A percentile compares a stretch with the other conserved stretches of the same genome.
These are phyloP conservation scores for Agonopterix heracliana DNA, from an alignment of 2,888 invertebrate species.

Conservation along the genomic window DNA sequence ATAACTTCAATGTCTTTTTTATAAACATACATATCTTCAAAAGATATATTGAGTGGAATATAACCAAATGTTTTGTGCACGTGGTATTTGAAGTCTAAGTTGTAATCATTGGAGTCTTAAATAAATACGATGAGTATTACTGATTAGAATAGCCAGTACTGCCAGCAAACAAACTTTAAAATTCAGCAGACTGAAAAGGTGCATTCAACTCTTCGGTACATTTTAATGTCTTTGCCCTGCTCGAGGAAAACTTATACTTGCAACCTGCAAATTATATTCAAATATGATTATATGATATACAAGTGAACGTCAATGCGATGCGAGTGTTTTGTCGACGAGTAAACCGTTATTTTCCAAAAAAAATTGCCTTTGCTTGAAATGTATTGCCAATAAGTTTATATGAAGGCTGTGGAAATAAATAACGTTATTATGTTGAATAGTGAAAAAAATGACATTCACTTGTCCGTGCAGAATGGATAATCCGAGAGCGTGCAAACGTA, in stretches of 20 bases:
- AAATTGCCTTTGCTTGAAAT: no score
- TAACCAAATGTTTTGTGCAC: not conserved
- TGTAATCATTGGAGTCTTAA: no score
- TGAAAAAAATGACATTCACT: slow-evolving; percentile 26
- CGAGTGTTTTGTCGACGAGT: no score
- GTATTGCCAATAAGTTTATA: no score
- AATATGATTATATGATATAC: no score
- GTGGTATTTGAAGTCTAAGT: not conserved
- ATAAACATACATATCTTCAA: slow-evolving; percentile 1
- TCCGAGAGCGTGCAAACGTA: slow-evolving; percentile 38
- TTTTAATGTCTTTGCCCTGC: slow-evolving; percentile 11
- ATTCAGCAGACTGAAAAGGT: slow-evolving; percentile 4
- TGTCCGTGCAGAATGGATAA: slow-evolving; percentile 46
- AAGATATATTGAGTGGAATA: not conserved
- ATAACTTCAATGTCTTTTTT: slow-evolving; percentile 43
- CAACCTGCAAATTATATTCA: no score
- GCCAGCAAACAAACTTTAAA: not conserved
- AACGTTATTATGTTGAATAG: not conserved
- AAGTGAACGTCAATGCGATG: no score
- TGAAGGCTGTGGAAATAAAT: no score
- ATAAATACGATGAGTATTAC: no score
- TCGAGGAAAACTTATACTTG: slow-evolving; percentile 7
- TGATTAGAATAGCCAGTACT: not conserved
- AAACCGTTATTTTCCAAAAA: no score
- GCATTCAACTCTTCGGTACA: slow-evolving; percentile 7